Evolutionary conservation across 2,888 invertebrate species (phyloP).

Genomic region (Cryptocephalus primarius): DNA sequence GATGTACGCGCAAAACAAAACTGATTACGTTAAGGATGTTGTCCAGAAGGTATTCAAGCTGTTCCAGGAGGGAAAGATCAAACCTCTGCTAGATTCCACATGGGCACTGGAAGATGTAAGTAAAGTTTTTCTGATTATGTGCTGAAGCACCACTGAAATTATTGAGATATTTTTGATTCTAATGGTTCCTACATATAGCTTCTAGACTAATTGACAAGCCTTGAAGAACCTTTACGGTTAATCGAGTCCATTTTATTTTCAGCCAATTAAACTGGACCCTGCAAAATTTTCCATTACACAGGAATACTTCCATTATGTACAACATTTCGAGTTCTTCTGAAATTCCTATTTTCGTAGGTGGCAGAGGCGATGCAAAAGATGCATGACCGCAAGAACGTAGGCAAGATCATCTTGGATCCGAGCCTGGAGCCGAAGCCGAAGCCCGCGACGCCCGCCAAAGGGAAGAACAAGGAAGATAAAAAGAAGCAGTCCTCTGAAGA

Average conservation of each 20-base stretch:
- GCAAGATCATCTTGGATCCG: conserved; percentile 77
- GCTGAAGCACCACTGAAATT: not conserved
- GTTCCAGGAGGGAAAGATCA: conserved; percentile 69
- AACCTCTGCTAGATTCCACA: conserved; percentile 72
- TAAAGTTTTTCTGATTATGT: conserved; percentile 13
- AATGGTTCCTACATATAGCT: too few species aligned
- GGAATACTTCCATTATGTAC: too few species aligned
- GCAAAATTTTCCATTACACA: too few species aligned
- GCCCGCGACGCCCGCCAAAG: conserved; percentile 67
- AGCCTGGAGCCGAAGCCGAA: conserved; percentile 69
- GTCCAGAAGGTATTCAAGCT: conserved; percentile 63
- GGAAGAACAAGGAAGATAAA: conserved; percentile 61
- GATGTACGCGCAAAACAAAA: conserved; percentile 66
- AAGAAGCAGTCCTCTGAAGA: conserved; percentile 55
- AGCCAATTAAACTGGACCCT: too few species aligned
- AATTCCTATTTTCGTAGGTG: conserved; percentile 42
- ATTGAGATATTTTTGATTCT: too few species aligned
- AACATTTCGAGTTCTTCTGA: too few species aligned
- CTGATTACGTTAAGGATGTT: conserved; percentile 57
- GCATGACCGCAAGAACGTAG: conserved; percentile 85
- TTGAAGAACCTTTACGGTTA: too few species aligned
- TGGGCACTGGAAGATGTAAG: conserved; percentile 82
- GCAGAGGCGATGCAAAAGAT: conserved; percentile 87
- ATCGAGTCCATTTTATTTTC: too few species aligned
- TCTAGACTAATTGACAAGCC: too few species aligned